Percentiles rank a stretch among this genome's conserved stretches.
These are phyloP conservation scores for Novumbra hubbsi DNA, from an alignment of 2,797 vertebrate genomes.

Conservation along the genomic window DNA sequence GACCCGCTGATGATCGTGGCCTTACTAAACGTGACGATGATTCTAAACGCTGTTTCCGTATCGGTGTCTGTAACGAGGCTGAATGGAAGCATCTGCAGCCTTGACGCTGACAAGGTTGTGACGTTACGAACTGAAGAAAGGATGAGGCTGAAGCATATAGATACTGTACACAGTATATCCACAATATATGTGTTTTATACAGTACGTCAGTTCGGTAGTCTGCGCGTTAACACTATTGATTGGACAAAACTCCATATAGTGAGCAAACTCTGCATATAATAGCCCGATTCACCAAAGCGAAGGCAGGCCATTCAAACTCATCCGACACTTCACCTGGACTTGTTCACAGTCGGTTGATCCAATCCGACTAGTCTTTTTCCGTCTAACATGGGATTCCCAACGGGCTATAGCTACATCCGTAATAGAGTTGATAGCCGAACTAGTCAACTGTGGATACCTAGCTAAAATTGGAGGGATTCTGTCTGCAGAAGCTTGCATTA, in stretches of 20 bases:
- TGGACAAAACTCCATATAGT: constrained; percentile 26
- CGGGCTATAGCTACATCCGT: constrained; percentile 48
- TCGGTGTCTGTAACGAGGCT: constrained; percentile 61
- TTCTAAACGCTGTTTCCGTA: constrained; percentile 17
- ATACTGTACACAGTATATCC: constrained; percentile 64
- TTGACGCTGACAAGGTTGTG: constrained; percentile 56
- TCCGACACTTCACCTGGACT: constrained; percentile 64
- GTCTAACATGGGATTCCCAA: constrained; percentile 53
- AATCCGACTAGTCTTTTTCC: background rate
- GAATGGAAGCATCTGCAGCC: constrained; percentile 58
- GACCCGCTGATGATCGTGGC: constrained; percentile 57
- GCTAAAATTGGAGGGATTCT: background rate
- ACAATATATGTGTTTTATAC: constrained; percentile 45
- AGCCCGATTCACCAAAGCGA: constrained; percentile 41
- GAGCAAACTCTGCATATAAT: constrained; percentile 29
- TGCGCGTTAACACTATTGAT: constrained; percentile 30
- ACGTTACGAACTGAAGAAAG: constrained; percentile 40
- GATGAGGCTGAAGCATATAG: constrained; percentile 61
- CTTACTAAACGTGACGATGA: constrained; percentile 48
- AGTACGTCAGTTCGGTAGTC: background rate
- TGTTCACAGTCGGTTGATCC: constrained; percentile 18
- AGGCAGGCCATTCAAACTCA: constrained; percentile 57
- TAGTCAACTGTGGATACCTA: background rate
- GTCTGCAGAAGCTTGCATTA: background rate
- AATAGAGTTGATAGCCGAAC: constrained; percentile 22